These are phyloP conservation scores for Linyphia triangularis DNA, from an alignment of 2,888 invertebrate species.

Conservation along the genomic window DNA sequence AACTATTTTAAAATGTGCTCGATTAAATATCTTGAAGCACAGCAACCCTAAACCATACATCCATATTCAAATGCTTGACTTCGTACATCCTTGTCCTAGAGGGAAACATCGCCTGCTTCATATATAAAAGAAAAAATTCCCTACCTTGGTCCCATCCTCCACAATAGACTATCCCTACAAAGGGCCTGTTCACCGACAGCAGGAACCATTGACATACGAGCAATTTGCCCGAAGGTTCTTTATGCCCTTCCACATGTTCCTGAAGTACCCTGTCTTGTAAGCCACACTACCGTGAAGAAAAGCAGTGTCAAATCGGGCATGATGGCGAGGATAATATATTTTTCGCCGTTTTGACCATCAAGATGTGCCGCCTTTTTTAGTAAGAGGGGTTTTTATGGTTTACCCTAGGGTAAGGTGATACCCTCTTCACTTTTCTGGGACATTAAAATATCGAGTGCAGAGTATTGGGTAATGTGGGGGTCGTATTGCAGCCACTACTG, in stretches of 20 bases:
- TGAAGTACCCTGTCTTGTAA: conserved; percentile 46
- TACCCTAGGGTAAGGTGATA: conserved; percentile 23
- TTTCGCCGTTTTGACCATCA: conserved; percentile 42
- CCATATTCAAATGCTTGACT: too few relatives aligned
- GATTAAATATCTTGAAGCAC: too few relatives aligned
- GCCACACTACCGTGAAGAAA: conserved; percentile 41
- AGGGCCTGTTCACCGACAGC: neutral
- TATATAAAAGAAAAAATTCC: neutral
- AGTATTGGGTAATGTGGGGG: neutral
- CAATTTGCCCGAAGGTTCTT: conserved; percentile 16
- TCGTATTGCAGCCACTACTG: too few relatives aligned
- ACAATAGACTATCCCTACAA: neutral
- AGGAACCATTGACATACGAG: neutral
- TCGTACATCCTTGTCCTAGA: neutral
- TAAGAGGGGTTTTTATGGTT: conserved; percentile 8
- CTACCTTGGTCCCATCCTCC: neutral
- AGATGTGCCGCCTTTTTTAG: conserved; percentile 28
- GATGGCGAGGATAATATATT: conserved; percentile 20
- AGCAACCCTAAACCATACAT: too few relatives aligned
- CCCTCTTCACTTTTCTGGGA: conserved; percentile 36
- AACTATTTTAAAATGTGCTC: too few relatives aligned
- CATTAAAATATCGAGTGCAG: conserved; percentile 18
- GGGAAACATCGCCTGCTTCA: neutral
- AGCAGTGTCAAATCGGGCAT: conserved; percentile 42
- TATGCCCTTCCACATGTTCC: neutral